Evolutionary conservation across 2,797 vertebrate species (phyloP).

Genomic region (Leucoraja ocellata): DNA sequence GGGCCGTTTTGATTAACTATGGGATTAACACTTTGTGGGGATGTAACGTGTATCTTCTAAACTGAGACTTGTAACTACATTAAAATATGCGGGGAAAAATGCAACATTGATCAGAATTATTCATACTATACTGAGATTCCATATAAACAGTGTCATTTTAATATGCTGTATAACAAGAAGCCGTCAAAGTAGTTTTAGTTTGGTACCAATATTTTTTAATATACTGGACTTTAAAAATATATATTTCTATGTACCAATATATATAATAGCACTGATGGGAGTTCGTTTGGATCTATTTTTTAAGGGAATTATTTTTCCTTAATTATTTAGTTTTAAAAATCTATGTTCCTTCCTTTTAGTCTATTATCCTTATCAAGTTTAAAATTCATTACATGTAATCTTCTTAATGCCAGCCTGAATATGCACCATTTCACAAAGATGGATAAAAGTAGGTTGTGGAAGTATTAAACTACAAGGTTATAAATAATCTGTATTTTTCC

Average conservation of each 20-base stretch:
- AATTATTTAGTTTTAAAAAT: background rate
- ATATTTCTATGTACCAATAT: background rate
- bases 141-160: background rate
- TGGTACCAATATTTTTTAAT: background rate
- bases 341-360: background rate
- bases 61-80: background rate
- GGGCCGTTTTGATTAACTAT: background rate
- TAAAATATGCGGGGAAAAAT: background rate
- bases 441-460: background rate
- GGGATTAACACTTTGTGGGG: background rate
- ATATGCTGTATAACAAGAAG: background rate
- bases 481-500: background rate
- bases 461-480: background rate
- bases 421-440: background rate
- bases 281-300: background rate
- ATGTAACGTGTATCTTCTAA: background rate
- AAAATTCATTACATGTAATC: background rate
- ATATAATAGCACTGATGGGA: background rate
- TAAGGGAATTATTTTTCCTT: background rate
- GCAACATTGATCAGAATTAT: background rate
- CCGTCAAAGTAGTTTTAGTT: background rate
- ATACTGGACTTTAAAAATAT: too few species aligned
- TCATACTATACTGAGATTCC: background rate
- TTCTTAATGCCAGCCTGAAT: background rate
- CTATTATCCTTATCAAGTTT: background rate